A percentile compares a stretch with the other conserved stretches of the same genome.
Conservation (phyloP, 2,888 invertebrate species). For the Oegoconia quadripuncta region DNA sequence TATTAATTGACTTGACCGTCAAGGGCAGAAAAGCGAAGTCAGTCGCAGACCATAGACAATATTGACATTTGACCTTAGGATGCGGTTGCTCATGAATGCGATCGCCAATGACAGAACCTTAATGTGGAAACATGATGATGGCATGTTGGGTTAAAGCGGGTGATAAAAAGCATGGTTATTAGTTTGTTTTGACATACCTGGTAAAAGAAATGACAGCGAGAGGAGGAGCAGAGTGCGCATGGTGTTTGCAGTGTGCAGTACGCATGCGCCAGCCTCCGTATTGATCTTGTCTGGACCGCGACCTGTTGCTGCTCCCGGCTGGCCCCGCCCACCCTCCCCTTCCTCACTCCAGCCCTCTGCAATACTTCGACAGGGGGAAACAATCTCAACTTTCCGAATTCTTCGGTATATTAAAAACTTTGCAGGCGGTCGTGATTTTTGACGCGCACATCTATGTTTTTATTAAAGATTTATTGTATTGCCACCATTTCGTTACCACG, state of each 20-base stretch:
- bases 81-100: background rate
- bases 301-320: constrained; percentile 66
- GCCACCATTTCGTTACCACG: no score
- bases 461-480: constrained; percentile 3
- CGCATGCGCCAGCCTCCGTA: constrained; percentile 72
- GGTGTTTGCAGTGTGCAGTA: constrained; percentile 46
- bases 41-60: constrained; percentile 25
- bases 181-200: constrained; percentile 58
- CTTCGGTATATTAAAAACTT: constrained; percentile 66
- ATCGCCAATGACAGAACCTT: background rate
- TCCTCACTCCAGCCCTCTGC: constrained; percentile 32
- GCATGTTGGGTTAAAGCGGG: constrained; percentile 2
- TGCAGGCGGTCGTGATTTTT: constrained; percentile 11
- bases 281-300: constrained; percentile 56
- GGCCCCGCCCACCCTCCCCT: constrained; percentile 25
- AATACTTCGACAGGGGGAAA: constrained; percentile 63
- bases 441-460: background rate
- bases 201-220: constrained; percentile 53
- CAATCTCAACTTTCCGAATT: constrained; percentile 70
- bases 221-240: constrained; percentile 66
- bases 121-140: background rate
- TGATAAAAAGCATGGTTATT: constrained; percentile 2
- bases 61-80: constrained; percentile 17
- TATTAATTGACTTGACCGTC: no score
- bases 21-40: no score